Base-by-base conservation (phyloP, 2,113 vertebrate genomes). In the Numenius arquata region DNA sequence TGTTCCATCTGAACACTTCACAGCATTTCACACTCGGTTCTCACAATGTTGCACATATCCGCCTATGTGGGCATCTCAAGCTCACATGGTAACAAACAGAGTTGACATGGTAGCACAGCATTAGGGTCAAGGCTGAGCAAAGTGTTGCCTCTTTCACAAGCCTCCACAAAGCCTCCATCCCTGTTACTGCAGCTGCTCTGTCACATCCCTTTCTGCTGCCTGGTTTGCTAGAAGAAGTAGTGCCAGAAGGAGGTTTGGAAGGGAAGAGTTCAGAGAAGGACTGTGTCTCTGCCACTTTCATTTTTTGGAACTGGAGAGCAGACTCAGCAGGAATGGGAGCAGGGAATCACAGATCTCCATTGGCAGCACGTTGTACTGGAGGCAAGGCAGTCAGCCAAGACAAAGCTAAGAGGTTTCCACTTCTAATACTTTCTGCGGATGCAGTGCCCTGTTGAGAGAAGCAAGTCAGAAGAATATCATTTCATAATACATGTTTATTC, bases 271-370 rank as follows among this genome's bases (percentile, higher is more conserved):
- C 6, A 6, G 41, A 75, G n/a, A 25, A 76, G 56, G 32, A 22
- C 21, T 86, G 3, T 59, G 36, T 4, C 48, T 23, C 62, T 90
- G 52, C 48, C 86, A 53, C 59, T 71, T 90, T 88, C 38, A 6
- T 65, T 95, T 94, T 93, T 81, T 78, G 81, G 56, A 93, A 71
- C 27, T n/a, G 59, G 27, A 90, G 68, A 94, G n/a, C 26, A 78
- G 52, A 72, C 25, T 78, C 52, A 75, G 36, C 26, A 62, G 23
- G 40, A 96, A 74, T 12, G 36, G n/a, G 27, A 52, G 21, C 25
- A 74, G 26, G 25, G 40, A 88, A 66, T 78, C 59, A 58, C 41
- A 66, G 29, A 48, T 43, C 80, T 92, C n/a, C 8, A 1, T 18
- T 70, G 16, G 25, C 23, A 26, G 27, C 25, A 30, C 2, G 1